A percentile compares a stretch with the other conserved stretches of the same genome.
These are phyloP conservation scores for Drosophila buzzatii DNA, from an alignment of 2,888 invertebrate genomes.

Conservation along the genomic window DNA sequence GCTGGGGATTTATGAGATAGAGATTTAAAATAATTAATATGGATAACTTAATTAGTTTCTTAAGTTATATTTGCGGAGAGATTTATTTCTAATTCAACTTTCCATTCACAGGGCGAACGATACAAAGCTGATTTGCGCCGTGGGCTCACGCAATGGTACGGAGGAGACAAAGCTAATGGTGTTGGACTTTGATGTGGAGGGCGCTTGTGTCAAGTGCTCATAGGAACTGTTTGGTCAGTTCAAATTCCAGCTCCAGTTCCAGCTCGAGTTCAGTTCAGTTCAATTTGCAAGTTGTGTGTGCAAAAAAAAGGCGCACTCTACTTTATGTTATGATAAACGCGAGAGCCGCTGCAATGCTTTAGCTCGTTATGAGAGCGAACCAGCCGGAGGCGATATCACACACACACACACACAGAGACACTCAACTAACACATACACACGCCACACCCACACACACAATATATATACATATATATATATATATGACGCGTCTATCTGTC, in stretches of 20 bases:
- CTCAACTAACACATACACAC: conserved; percentile 9
- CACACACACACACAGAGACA: conserved; percentile 32
- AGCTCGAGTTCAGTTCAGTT: conserved; percentile 28
- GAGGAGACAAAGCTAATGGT: conserved; percentile 99
- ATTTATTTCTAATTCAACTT: background rate
- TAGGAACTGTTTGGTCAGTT: conserved; percentile 69
- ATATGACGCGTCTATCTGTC: conserved; percentile 43
- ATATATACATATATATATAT: conserved; percentile 7
- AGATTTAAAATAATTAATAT: background rate
- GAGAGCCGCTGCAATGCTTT: conserved; percentile 24
- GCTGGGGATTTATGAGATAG: background rate
- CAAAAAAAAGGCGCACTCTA: conserved; percentile 25
- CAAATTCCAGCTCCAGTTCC: conserved; percentile 24
- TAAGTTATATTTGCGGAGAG: too few species aligned
- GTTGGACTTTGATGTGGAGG: conserved; percentile 97
- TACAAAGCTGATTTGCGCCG: conserved; percentile 98
- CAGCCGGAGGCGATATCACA: conserved; percentile 44
- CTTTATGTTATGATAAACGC: conserved; percentile 56
- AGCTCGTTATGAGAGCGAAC: conserved; percentile 16
- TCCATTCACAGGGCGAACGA: conserved; percentile 90
- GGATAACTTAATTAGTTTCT: too few species aligned
- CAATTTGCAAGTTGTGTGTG: conserved; percentile 24
- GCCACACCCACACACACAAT: conserved; percentile 14
- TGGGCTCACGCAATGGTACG: conserved; percentile 98
- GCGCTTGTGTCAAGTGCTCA: conserved; percentile 88